These are phyloP conservation scores for Thermophis baileyi DNA, from an alignment of 2,113 vertebrate species.

Conservation along the genomic window DNA sequence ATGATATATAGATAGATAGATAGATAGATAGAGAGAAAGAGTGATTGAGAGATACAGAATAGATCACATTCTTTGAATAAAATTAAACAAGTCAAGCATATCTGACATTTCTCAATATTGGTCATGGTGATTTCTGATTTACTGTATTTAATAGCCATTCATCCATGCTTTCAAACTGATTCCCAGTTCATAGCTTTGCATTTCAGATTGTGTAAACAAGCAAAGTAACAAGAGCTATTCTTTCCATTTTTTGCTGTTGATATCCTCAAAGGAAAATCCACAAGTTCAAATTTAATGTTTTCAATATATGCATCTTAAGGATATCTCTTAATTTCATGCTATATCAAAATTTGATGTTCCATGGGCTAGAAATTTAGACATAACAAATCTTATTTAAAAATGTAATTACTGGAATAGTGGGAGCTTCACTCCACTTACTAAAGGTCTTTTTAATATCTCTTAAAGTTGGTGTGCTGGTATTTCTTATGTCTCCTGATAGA, in stretches of 20 bases:
- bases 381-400: background rate
- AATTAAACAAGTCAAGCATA: background rate
- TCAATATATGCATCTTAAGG: background rate
- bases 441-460: background rate
- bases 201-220: conserved; percentile 8
- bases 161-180: background rate
- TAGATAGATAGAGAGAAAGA: too few relatives aligned
- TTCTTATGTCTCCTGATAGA: background rate
- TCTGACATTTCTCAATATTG: background rate
- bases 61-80: background rate
- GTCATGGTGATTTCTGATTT: background rate
- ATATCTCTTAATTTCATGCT: background rate
- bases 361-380: background rate
- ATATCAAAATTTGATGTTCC: background rate
- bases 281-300: background rate
- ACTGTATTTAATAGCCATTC: background rate
- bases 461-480: background rate
- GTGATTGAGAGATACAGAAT: too few relatives aligned
- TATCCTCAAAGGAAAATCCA: background rate
- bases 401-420: background rate
- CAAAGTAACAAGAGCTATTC: background rate
- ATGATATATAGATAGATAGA: too few relatives aligned
- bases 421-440: background rate
- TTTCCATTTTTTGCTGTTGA: background rate
- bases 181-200: background rate